phyloP scores from a whole-genome alignment of 1,140 invertebrate genomes.

The Apis mellifera region Amel_HAv3.1 CM009932.2:13052001-13052500 shows the following conservation, averaged over 20 bases:
- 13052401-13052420: background rate
- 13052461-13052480: background rate
- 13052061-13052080: conserved; percentile 28
- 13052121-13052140: conserved; percentile 36
- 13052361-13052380: conserved; percentile 20
- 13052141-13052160: conserved; percentile 14
- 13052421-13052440: too few relatives aligned
- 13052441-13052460: background rate
- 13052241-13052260: conserved; percentile 20
- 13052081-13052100: conserved; percentile 65
- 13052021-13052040: background rate
- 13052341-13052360: conserved; percentile 26
- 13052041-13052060: background rate
- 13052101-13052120: conserved; percentile 52
- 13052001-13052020: background rate
- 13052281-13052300: conserved; percentile 35
- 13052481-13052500: background rate
- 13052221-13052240: conserved; percentile 64
- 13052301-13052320: background rate
- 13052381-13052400: background rate
- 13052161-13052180: conserved; percentile 22
- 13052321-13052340: background rate
- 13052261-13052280: conserved; percentile 53
- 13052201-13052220: conserved; percentile 66
- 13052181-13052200: conserved; percentile 41